A percentile compares a stretch with the other conserved stretches of the same genome.
phyloP scores from a whole-genome alignment of 2,888 invertebrate genomes.

The Tridacna crocea region DNA sequence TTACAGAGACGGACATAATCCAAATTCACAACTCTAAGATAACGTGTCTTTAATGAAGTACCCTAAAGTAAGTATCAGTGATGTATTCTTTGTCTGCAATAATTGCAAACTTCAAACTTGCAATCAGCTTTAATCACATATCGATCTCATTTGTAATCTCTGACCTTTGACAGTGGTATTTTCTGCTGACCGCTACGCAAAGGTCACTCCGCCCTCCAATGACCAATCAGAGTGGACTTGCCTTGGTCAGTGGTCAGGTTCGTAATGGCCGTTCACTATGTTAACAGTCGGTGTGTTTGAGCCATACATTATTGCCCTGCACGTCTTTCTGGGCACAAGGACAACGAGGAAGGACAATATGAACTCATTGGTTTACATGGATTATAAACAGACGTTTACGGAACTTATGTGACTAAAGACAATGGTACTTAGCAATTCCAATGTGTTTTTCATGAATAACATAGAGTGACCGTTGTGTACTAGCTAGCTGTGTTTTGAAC shows the following conservation, averaged over 20 bases:
- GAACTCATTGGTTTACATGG: neutral
- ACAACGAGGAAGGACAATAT: neutral
- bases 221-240: constrained; percentile 53
- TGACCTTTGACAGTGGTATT: constrained; percentile 24
- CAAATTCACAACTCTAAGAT: no score
- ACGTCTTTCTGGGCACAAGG: constrained; percentile 5
- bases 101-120: constrained; percentile 11
- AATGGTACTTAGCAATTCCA: no score
- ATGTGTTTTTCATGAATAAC: no score
- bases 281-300: constrained; percentile 10
- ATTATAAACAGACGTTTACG: neutral
- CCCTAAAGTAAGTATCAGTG: no score
- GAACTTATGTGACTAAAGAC: no score
- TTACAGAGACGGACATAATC: no score
- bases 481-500: no score
- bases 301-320: neutral
- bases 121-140: constrained; percentile 20
- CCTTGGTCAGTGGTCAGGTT: constrained; percentile 35
- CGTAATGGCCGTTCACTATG: constrained; percentile 57
- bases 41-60: no score
- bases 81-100: neutral
- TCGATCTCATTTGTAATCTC: constrained; percentile 27
- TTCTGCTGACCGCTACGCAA: constrained; percentile 44
- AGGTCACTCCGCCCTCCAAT: constrained; percentile 46
- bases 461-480: no score